Evolutionary conservation across 2,888 invertebrate genomes (phyloP).

Genomic region (Portevinia maculata): DNA sequence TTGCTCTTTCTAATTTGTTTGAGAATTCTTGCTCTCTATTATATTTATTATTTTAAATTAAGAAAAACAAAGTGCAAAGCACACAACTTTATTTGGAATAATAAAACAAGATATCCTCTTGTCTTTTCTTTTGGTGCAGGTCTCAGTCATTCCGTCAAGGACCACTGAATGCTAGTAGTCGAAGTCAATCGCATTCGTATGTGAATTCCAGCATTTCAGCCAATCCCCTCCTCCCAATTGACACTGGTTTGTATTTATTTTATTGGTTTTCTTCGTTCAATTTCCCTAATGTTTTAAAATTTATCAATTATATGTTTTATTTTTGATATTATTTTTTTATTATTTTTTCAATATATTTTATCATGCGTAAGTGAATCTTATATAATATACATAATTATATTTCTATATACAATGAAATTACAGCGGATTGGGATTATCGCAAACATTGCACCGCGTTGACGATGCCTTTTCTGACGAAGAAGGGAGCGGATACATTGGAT

Average conservation of each 20-base stretch:
- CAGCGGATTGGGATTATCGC: slow-evolving; percentile 84
- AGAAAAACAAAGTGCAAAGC: slow-evolving; percentile 16
- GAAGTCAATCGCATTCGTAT: slow-evolving; percentile 86
- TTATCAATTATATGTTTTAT: too few species aligned
- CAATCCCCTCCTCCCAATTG: slow-evolving; percentile 96
- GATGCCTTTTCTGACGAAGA: slow-evolving; percentile 96
- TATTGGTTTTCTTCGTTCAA: slow-evolving; percentile 61
- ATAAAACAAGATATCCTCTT: slow-evolving; percentile 83
- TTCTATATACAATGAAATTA: slow-evolving; percentile 40
- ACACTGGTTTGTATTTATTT: slow-evolving; percentile 85
- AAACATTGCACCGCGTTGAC: slow-evolving; percentile 84
- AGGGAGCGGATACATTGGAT: slow-evolving; percentile 85
- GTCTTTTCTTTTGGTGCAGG: slow-evolving; percentile 86
- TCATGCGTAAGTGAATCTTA: not conserved
- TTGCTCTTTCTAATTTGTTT: not conserved
- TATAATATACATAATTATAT: not conserved
- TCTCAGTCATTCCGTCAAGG: slow-evolving; percentile 96
- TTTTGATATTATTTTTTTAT: slow-evolving; percentile 72
- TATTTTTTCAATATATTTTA: slow-evolving; percentile 30
- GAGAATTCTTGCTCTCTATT: not conserved
- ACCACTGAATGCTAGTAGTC: slow-evolving; percentile 83
- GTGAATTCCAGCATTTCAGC: slow-evolving; percentile 95
- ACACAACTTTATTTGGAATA: slow-evolving; percentile 61
- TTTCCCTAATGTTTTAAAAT: slow-evolving; percentile 77
- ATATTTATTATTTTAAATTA: slow-evolving; percentile 13